A percentile compares a stretch with the other conserved stretches of the same genome.
Conservation (phyloP, 2,113 vertebrate species). For the Herpetotheres cachinnans region DNA sequence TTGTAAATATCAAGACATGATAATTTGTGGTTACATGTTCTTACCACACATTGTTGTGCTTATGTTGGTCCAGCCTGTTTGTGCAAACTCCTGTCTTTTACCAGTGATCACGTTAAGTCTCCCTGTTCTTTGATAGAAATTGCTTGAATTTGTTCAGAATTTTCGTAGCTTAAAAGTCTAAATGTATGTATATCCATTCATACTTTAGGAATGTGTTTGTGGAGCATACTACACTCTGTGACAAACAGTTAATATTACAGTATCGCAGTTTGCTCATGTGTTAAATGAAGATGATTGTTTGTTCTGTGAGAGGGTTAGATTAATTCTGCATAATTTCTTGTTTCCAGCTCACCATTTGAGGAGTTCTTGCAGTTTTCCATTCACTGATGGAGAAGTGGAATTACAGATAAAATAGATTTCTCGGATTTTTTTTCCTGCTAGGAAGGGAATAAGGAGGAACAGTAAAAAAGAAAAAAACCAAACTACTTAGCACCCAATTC, state of each 20-base stretch:
- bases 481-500: neutral
- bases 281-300: neutral
- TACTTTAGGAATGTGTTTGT: neutral
- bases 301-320: neutral
- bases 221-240: neutral
- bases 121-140: neutral
- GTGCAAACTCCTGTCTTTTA: neutral
- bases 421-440: neutral
- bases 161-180: neutral
- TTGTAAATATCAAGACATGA: neutral
- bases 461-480: neutral
- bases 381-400: neutral
- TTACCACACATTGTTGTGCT: neutral
- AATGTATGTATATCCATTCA: neutral
- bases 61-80: neutral
- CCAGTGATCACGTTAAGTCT: neutral
- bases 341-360: neutral
- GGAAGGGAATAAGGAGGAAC: neutral
- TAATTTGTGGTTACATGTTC: neutral
- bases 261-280: neutral
- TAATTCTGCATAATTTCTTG: neutral
- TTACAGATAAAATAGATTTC: neutral
- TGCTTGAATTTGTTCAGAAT: neutral
- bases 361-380: neutral
- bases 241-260: neutral